Evolutionary conservation across 2,888 invertebrate species (phyloP).

Genomic region (Drosophila robusta): DNA sequence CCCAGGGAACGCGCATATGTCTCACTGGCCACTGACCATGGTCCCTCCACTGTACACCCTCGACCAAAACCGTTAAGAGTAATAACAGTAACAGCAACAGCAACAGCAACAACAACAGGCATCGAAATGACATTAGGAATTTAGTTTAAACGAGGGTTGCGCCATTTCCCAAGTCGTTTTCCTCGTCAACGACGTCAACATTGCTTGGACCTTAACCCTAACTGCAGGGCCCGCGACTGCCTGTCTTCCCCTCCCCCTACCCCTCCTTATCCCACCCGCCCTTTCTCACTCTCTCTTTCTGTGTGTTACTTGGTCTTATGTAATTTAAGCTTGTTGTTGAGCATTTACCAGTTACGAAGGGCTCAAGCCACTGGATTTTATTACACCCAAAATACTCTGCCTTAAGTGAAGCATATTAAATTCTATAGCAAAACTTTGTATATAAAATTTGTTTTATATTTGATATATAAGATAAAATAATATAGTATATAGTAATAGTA

Average conservation of each 20-base stretch:
- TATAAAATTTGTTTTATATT: too few relatives aligned
- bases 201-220: conserved; percentile 61
- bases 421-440: too few relatives aligned
- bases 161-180: conserved; percentile 53
- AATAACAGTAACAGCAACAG: conserved; percentile 36
- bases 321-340: conserved; percentile 71
- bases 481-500: too few relatives aligned
- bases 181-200: conserved; percentile 34
- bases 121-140: conserved; percentile 66
- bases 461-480: too few relatives aligned
- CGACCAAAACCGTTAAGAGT: conserved; percentile 37
- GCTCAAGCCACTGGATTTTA: conserved; percentile 46
- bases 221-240: conserved; percentile 35
- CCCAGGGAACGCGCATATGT: conserved; percentile 59
- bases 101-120: conserved; percentile 35
- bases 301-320: conserved; percentile 30
- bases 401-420: not conserved
- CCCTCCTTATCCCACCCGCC: not conserved
- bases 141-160: conserved; percentile 75
- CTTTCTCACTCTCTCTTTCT: not conserved
- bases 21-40: conserved; percentile 21
- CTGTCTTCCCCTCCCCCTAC: conserved; percentile 8
- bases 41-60: conserved; percentile 28
- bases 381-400: conserved; percentile 43
- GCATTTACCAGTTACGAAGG: conserved; percentile 57